phyloP scores from a whole-genome alignment of 2,888 invertebrate genomes.

The Eilema caniola region DNA sequence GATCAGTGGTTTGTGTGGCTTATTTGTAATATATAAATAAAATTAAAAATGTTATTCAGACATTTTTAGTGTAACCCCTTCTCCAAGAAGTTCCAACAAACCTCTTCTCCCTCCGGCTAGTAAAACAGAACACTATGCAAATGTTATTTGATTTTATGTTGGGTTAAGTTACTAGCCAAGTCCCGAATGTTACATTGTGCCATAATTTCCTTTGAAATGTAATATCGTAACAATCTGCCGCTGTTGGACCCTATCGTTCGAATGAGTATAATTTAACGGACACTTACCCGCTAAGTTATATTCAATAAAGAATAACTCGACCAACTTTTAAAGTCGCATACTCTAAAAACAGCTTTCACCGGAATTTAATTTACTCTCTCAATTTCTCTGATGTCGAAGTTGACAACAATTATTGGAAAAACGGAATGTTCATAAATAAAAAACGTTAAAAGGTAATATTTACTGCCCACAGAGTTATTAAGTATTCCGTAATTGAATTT shows the following conservation, averaged over 20 bases:
- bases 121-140: background rate
- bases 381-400: constrained; percentile 45
- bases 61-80: background rate
- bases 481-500: constrained; percentile 59
- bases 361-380: constrained; percentile 58
- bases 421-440: constrained; percentile 57
- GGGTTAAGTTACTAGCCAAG: background rate
- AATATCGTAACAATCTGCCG: background rate
- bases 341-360: constrained; percentile 35
- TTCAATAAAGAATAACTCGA: background rate
- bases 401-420: constrained; percentile 64
- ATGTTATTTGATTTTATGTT: background rate
- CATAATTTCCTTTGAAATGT: background rate
- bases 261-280: constrained; percentile 1
- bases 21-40: background rate
- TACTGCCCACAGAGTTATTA: constrained; percentile 48
- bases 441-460: constrained; percentile 39
- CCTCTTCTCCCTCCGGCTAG: background rate
- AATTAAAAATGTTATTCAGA: background rate
- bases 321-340: constrained; percentile 15
- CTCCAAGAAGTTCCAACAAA: background rate
- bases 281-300: background rate
- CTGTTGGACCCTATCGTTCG: background rate
- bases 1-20: background rate
- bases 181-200: background rate